phyloP scores from a whole-genome alignment of 2,113 vertebrate species.

The Mastomys natalensis region DNA sequence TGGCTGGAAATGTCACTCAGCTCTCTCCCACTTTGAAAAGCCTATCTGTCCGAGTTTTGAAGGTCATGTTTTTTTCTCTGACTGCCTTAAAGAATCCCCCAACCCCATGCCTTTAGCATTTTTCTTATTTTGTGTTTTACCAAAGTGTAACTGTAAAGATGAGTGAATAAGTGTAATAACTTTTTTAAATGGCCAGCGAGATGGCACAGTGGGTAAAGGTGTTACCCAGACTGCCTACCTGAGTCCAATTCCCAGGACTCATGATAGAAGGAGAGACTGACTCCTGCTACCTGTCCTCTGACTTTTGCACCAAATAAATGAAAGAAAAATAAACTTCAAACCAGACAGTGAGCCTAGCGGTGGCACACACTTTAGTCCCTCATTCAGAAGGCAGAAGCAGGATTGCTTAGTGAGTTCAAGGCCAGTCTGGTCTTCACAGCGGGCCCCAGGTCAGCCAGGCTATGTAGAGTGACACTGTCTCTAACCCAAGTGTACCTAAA shows the following conservation, averaged over 20 bases:
- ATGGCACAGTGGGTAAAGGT: neutral
- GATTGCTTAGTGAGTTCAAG: neutral
- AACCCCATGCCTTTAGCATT: fast-evolving
- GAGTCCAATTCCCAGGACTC: no score
- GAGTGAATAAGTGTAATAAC: neutral
- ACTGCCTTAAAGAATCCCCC: neutral
- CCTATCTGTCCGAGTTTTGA: neutral
- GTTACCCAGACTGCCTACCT: neutral
- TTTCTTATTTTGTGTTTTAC: neutral
- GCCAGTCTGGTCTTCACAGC: neutral
- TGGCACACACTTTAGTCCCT: neutral
- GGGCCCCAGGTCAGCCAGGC: neutral
- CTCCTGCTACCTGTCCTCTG: neutral
- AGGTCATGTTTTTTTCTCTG: neutral
- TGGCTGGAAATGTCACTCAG: neutral
- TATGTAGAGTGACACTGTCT: neutral
- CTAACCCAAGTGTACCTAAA: no score
- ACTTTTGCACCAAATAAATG: neutral
- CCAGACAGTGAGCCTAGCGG: neutral
- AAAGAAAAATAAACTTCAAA: neutral
- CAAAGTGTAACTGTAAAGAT: neutral
- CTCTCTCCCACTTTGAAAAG: neutral
- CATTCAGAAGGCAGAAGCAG: neutral
- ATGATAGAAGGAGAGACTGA: neutral
- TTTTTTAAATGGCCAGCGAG: neutral